Base-by-base conservation (phyloP, 1,140 invertebrate genomes). In the Leptestheria dahalacensis region DNA sequence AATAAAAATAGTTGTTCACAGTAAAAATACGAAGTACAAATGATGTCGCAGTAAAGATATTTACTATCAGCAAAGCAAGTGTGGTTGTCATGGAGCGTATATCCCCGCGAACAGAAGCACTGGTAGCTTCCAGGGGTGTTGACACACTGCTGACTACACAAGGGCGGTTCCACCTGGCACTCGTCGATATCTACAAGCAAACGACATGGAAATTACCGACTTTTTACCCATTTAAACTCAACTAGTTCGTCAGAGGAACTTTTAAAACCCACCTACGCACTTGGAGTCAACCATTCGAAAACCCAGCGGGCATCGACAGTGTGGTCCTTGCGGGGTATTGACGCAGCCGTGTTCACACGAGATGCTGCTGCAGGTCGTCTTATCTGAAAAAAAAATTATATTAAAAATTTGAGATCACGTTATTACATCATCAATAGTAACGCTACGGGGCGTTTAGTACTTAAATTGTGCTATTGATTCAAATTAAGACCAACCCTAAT, bases 61-160 rank as follows among this genome's bases (percentile, higher is more conserved):
- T 71, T 70, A 78, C 80, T 72, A 62, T 79, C 79, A 0, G 82
- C 66, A 10, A 72, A 64, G 62, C 78, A 79, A 3, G 69, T 74
- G 11, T 52, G 1, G 64, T 66, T 70, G 60, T 50, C 65, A 15
- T 55, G 2, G 64, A 75, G 69, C 3, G 72, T 69, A 65, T 78
- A 73, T 12, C 73, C 75, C 0, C 66, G 49, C 0, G 79, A 79
- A 70, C 80, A 82, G 25, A 70, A 67, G 64, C 79, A 82, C 57
- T 70, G 68, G 67, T 73, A 79, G 12, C 75, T 75, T 47, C 80
- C 80, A 48, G 71, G 70, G 29, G 71, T 74, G 70, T 82, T 81
- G 55, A 74, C 72, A 68, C 80, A 82, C 63, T 75, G 73, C 66
- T 77, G 76, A 66, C 79, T 77, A 68, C 80, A 82, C 48, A 64